Conservation (phyloP, 1,140 invertebrate species). For the Mamestra configurata region DNA sequence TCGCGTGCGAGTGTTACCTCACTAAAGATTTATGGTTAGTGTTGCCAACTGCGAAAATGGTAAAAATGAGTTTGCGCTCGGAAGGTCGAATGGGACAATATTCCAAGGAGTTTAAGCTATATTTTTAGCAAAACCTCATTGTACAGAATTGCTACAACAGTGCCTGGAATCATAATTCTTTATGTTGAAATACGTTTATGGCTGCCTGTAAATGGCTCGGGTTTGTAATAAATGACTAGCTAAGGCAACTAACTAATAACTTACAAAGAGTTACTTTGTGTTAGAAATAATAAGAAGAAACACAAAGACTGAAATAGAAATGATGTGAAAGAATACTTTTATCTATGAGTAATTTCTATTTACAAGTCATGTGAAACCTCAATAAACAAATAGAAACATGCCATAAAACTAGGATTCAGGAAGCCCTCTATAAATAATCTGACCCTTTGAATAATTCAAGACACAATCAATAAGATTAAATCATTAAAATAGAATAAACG, state of each 20-base stretch:
- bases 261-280: constrained; percentile 24
- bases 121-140: constrained; percentile 21
- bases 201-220: background rate
- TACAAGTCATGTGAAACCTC: background rate
- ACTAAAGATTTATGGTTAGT: constrained; percentile 44
- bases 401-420: background rate
- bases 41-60: constrained; percentile 34
- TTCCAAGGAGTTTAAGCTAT: background rate
- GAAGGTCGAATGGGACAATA: constrained; percentile 31
- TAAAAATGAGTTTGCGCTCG: constrained; percentile 24
- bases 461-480: background rate
- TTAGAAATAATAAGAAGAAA: background rate
- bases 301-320: background rate
- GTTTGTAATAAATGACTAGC: constrained; percentile 15
- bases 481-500: background rate
- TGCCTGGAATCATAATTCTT: constrained; percentile 4
- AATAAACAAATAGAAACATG: background rate
- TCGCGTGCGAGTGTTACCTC: constrained; percentile 46
- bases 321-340: background rate
- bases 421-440: no score
- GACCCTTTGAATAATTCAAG: background rate
- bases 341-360: background rate
- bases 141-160: background rate
- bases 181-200: constrained; percentile 27
- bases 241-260: background rate